phyloP scores from a whole-genome alignment of 2,888 invertebrate genomes.

The Chymomyza fuscimana region DNA sequence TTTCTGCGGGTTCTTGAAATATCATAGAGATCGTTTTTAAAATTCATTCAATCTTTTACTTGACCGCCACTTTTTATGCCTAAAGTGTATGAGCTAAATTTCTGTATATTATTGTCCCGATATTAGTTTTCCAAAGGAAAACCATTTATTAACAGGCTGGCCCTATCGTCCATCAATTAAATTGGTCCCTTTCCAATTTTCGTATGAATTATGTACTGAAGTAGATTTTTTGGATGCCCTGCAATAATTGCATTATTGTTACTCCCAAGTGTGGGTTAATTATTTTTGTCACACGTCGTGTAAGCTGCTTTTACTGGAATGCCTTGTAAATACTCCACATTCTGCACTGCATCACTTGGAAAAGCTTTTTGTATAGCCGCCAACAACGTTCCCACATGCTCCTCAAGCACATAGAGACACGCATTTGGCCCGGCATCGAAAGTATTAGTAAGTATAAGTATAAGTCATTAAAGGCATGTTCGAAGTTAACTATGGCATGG shows the following conservation, averaged over 20 bases:
- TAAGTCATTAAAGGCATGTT: constrained; percentile 92
- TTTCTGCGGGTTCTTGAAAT: no score
- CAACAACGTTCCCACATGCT: constrained; percentile 86
- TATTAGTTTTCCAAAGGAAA: constrained; percentile 30
- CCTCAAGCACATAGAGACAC: constrained; percentile 90
- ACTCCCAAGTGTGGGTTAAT: neutral
- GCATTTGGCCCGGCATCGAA: constrained; percentile 99
- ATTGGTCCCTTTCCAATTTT: constrained; percentile 90
- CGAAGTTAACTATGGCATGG: constrained; percentile 87
- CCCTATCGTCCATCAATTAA: constrained; percentile 57
- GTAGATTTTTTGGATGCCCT: constrained; percentile 80
- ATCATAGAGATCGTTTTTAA: no score
- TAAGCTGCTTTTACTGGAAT: constrained; percentile 76
- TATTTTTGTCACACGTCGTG: neutral
- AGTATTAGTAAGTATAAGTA: no score
- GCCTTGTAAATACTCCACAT: constrained; percentile 82
- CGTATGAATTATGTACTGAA: constrained; percentile 92
- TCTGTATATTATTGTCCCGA: no score
- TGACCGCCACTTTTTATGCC: no score
- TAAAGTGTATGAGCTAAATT: no score
- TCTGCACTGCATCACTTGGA: constrained; percentile 81
- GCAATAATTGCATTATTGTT: constrained; percentile 37
- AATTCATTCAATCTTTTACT: no score
- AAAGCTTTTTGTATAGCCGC: constrained; percentile 86
- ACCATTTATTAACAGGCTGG: constrained; percentile 81